These are phyloP conservation scores for Clupea harengus DNA, from an alignment of 2,113 vertebrate genomes.

Conservation along the genomic window DNA sequence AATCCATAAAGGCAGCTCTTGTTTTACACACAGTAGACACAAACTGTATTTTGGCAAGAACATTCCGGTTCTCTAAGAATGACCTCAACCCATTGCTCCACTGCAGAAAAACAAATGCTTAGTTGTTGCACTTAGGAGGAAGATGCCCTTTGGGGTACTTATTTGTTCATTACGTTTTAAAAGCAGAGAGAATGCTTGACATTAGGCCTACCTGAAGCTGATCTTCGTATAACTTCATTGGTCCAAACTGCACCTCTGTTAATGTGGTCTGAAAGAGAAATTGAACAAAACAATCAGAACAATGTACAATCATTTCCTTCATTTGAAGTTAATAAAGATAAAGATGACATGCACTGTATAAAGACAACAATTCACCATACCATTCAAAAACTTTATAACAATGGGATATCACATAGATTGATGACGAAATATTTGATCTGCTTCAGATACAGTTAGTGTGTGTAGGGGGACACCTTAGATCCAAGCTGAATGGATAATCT, in stretches of 20 bases:
- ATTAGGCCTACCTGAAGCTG: constrained; percentile 87
- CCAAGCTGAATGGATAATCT: not conserved
- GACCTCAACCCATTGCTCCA: constrained; percentile 7
- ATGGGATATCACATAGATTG: not conserved
- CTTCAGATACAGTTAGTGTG: not conserved
- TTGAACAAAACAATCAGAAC: constrained; percentile 44
- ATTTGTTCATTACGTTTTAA: not conserved
- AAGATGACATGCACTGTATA: not conserved
- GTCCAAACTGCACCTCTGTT: constrained; percentile 93
- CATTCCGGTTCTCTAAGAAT: not conserved
- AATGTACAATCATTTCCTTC: constrained; percentile 27
- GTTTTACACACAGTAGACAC: constrained; percentile 8
- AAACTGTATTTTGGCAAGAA: constrained; percentile 20
- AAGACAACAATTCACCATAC: not conserved
- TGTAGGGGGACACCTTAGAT: not conserved
- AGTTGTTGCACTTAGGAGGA: constrained; percentile 12
- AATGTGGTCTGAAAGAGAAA: constrained; percentile 76
- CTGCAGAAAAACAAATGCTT: not conserved
- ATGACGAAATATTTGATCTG: not conserved
- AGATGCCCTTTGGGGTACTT: not conserved
- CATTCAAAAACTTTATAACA: not conserved
- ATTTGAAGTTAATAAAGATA: not conserved
- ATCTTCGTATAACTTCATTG: constrained; percentile 95
- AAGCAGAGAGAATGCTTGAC: not conserved
- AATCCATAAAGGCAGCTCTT: constrained; percentile 8